These are phyloP conservation scores for Conus betulinus DNA, from an alignment of 1,140 invertebrate genomes.

Conservation along the genomic window DNA sequence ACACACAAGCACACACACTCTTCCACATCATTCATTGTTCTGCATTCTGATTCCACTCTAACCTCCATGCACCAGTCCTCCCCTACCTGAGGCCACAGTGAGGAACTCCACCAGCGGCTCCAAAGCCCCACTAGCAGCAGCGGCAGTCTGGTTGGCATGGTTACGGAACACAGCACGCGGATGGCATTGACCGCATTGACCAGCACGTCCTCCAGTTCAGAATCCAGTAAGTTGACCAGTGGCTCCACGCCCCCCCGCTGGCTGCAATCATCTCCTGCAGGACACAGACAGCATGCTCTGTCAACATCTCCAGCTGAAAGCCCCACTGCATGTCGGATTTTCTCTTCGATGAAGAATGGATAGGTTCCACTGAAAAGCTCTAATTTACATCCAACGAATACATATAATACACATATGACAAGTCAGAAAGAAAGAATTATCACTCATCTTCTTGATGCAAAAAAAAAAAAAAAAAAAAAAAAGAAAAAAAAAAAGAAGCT, in stretches of 20 bases:
- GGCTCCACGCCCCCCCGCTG: constrained; percentile 67
- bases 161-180: constrained; percentile 71
- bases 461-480: no score
- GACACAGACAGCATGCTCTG: neutral
- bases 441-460: no score
- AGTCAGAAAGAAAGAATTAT: no score
- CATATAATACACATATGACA: no score
- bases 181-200: constrained; percentile 75
- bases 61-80: neutral
- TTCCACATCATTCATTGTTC: no score
- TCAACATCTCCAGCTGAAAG: no score
- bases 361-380: no score
- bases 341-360: no score
- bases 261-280: constrained; percentile 56
- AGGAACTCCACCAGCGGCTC: constrained; percentile 73
- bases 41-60: neutral
- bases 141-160: constrained; percentile 66
- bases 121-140: constrained; percentile 65
- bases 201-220: constrained; percentile 73
- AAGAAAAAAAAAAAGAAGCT: no score
- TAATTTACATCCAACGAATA: no score
- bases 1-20: no score
- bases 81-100: constrained; percentile 68
- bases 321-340: no score
- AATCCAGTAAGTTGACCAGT: constrained; percentile 70